These are phyloP conservation scores for Vombatus ursinus DNA, from an alignment of 2,113 vertebrate species.

Conservation along the genomic window DNA sequence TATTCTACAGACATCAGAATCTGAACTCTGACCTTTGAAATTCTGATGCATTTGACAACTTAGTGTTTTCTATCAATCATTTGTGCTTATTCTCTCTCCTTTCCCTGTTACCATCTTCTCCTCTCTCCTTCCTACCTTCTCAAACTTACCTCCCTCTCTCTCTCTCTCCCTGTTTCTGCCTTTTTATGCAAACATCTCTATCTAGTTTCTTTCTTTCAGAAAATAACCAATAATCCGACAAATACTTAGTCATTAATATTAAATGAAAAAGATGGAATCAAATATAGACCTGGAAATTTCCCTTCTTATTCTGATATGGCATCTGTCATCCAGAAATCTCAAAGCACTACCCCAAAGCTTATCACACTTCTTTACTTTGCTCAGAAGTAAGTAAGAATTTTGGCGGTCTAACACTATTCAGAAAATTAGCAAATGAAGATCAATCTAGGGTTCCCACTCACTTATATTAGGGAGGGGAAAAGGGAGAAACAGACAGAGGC, in stretches of 20 bases:
- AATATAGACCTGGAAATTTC: background rate
- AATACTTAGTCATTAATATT: constrained; percentile 42
- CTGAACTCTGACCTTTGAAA: constrained; percentile 45
- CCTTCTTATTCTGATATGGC: background rate
- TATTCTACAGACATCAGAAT: constrained; percentile 55
- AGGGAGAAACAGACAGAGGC: background rate
- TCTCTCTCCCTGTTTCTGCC: background rate
- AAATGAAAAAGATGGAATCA: constrained; percentile 35
- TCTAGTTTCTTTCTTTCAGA: background rate
- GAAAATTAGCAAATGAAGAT: background rate
- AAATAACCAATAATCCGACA: background rate
- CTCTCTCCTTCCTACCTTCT: background rate
- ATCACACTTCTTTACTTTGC: fast-evolving
- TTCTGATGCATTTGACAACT: background rate
- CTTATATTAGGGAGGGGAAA: fast-evolving
- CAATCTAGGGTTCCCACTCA: background rate
- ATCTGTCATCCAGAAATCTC: background rate
- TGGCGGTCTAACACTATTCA: background rate
- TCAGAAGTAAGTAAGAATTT: no score
- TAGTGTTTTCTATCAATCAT: background rate
- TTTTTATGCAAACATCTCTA: background rate
- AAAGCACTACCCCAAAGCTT: background rate
- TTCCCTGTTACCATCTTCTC: background rate
- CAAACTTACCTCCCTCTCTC: constrained; percentile 28
- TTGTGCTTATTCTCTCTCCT: background rate